Conservation (phyloP, 1,140 invertebrate genomes). For the Elymnias hypermnestra region DNA sequence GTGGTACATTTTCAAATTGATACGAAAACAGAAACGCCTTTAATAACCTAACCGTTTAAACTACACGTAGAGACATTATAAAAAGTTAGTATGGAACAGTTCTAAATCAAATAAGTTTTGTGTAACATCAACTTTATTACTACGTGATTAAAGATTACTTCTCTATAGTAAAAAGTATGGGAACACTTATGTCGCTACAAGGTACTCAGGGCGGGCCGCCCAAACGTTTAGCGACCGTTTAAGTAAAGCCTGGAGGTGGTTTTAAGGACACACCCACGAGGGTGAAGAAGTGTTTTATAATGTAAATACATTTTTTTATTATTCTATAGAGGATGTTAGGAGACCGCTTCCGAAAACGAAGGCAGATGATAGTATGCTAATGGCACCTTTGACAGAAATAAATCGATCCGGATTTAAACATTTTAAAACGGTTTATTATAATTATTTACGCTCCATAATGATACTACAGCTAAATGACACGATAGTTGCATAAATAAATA, state of each 20-base stretch:
- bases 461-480: too few species aligned
- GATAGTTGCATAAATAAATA: too few species aligned
- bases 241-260: slow-evolving; percentile 58
- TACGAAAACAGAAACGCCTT: slow-evolving; percentile 40
- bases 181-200: slow-evolving; percentile 32
- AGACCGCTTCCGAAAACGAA: too few species aligned
- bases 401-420: too few species aligned
- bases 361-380: too few species aligned
- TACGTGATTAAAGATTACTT: slow-evolving; percentile 25
- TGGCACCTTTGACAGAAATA: too few species aligned
- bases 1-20: too few species aligned
- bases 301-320: too few species aligned
- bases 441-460: too few species aligned
- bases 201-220: slow-evolving; percentile 68
- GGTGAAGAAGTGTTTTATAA: too few species aligned
- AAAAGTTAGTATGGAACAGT: slow-evolving; percentile 37
- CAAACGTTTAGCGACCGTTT: slow-evolving; percentile 74
- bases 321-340: too few species aligned
- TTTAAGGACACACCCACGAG: slow-evolving; percentile 63
- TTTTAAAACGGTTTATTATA: too few species aligned
- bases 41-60: slow-evolving; percentile 53
- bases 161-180: slow-evolving; percentile 6
- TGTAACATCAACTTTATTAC: slow-evolving; percentile 18
- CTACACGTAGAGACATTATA: slow-evolving; percentile 52
- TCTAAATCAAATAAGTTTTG: slow-evolving; percentile 19